A percentile compares a stretch with the other conserved stretches of the same genome.
phyloP scores from a whole-genome alignment of 37 sponge, comb jelly and placozoan species.

The Chondrosia reniformis region DNA sequence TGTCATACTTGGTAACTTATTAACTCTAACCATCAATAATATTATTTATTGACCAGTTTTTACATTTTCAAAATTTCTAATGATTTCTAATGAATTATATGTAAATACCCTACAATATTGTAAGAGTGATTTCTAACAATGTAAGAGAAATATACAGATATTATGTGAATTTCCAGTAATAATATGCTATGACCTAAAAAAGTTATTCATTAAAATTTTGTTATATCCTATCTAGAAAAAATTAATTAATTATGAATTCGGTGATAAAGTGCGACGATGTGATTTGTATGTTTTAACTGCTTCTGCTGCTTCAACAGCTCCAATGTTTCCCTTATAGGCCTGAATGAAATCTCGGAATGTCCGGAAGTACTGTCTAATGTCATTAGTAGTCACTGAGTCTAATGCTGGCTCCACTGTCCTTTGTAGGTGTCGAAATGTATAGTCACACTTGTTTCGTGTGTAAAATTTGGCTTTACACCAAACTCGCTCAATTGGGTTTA shows the following conservation, averaged over 20 bases:
- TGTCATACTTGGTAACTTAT: no score
- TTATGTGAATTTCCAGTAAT: no score
- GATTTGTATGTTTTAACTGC: neutral
- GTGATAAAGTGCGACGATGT: neutral
- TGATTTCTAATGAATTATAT: no score
- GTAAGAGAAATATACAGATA: no score
- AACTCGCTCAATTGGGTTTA: neutral
- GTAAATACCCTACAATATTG: no score
- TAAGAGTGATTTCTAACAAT: no score
- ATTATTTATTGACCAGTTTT: no score
- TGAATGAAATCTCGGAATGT: neutral
- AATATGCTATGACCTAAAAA: no score
- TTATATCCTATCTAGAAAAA: no score
- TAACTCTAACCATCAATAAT: no score
- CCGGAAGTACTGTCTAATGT: neutral
- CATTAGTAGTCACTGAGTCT: neutral
- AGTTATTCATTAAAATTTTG: no score
- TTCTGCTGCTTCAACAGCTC: neutral
- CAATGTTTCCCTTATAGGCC: neutral
- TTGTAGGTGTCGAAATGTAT: neutral
- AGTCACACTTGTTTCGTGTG: neutral
- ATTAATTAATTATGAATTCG: neutral
- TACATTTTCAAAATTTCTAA: no score
- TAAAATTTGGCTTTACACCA: neutral
- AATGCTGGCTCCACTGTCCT: neutral